phyloP scores from a whole-genome alignment of 2,888 invertebrate genomes.

The Leucophora obtusa region DNA sequence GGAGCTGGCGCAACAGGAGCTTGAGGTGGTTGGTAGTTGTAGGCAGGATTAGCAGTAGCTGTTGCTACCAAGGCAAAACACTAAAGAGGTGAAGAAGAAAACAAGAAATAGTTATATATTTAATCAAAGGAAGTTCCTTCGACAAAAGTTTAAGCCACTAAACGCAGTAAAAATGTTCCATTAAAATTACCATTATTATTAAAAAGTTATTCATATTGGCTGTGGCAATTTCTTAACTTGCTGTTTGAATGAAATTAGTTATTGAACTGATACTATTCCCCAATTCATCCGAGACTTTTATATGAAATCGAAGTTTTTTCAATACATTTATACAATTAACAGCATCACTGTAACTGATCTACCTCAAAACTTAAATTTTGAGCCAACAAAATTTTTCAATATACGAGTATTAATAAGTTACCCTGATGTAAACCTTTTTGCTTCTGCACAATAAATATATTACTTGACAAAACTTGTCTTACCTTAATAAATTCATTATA shows the following conservation, averaged over 20 bases:
- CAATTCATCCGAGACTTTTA: constrained; percentile 40
- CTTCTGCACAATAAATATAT: not conserved
- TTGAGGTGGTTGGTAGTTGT: constrained; percentile 69
- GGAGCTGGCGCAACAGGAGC: constrained; percentile 7
- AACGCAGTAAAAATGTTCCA: too few relatives aligned
- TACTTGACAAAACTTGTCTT: constrained; percentile 38
- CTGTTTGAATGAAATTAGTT: constrained; percentile 18
- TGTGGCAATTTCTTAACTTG: constrained; percentile 13
- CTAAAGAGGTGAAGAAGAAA: constrained; percentile 66
- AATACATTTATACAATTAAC: not conserved
- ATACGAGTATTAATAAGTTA: not conserved
- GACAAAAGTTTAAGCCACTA: not conserved
- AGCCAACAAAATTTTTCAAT: not conserved
- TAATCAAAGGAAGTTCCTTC: not conserved
- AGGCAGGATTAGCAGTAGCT: constrained; percentile 69
- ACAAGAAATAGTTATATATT: not conserved
- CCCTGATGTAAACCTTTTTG: constrained; percentile 35
- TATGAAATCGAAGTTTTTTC: constrained; percentile 26
- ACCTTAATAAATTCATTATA: constrained; percentile 34
- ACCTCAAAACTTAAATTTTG: constrained; percentile 1
- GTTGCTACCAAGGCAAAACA: constrained; percentile 66
- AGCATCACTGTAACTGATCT: constrained; percentile 41
- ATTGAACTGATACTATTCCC: constrained; percentile 39
- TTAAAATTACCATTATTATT: constrained; percentile 68
- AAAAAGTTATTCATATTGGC: constrained; percentile 70